Evolutionary conservation across 2,113 vertebrate species (phyloP).

Genomic region (Gavialis gangeticus): DNA sequence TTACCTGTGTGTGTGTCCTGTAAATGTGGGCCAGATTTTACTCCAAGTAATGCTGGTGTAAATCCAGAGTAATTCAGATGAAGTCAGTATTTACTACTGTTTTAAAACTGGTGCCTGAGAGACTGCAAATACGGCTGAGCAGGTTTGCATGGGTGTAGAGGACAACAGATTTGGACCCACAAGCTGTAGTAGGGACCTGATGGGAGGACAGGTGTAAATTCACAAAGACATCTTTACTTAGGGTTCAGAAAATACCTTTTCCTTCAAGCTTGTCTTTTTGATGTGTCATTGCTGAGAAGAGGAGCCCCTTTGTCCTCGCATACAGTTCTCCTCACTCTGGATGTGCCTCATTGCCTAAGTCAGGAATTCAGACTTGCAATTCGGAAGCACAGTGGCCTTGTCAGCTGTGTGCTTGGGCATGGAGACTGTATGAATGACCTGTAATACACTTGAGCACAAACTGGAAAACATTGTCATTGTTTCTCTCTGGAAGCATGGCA

Average conservation of each 20-base stretch:
- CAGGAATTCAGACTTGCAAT: not conserved
- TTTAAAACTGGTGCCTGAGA: not conserved
- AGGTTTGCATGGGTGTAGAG: rapidly evolving
- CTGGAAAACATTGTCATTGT: not conserved
- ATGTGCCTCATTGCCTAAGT: not conserved
- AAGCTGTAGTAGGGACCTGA: not conserved
- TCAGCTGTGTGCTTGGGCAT: not conserved
- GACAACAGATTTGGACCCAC: not conserved
- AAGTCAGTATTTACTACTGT: not conserved
- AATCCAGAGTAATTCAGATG: not conserved
- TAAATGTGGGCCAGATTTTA: not conserved
- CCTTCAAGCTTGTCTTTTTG: not conserved
- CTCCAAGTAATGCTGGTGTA: not conserved
- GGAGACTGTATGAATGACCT: not conserved
- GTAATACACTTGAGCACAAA: not conserved
- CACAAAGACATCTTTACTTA: not conserved
- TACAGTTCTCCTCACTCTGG: not conserved
- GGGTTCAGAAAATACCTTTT: not conserved
- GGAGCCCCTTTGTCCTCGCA: not conserved
- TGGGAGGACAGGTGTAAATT: rapidly evolving
- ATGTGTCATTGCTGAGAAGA: not conserved
- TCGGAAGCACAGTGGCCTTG: not conserved
- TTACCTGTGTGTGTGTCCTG: not conserved
- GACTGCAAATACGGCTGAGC: not conserved
- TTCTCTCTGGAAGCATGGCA: not conserved